Evolutionary conservation across 2,797 vertebrate genomes (phyloP).

Genomic region (Smutsia temminckii): DNA sequence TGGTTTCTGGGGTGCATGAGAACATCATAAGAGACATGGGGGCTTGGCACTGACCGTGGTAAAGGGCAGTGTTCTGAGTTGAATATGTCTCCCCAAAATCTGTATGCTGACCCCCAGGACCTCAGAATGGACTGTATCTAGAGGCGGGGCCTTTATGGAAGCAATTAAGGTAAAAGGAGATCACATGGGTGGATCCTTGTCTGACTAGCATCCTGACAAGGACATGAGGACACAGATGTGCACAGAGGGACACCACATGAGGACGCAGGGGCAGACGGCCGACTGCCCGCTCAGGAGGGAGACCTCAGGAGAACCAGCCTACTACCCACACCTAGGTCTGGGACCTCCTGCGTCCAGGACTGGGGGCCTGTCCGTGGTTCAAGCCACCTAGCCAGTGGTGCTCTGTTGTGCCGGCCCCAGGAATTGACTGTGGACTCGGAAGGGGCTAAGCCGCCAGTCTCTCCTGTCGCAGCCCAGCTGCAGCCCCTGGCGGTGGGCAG

Average conservation of each 20-base stretch:
- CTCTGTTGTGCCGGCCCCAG: fast-evolving
- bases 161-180: not conserved
- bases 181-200: fast-evolving
- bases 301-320: not conserved
- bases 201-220: not conserved
- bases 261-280: not conserved
- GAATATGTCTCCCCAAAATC: not conserved
- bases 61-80: fast-evolving
- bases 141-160: not conserved
- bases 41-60: no score
- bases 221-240: not conserved
- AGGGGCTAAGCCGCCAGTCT: fast-evolving
- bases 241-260: fast-evolving
- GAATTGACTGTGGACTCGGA: not conserved
- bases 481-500: not conserved
- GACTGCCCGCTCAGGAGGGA: fast-evolving
- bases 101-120: not conserved
- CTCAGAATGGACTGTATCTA: not conserved
- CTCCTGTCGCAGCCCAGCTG: fast-evolving
- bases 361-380: no score
- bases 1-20: not conserved
- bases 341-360: not conserved
- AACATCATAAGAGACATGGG: not conserved
- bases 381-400: fast-evolving
- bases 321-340: no score